phyloP scores from a whole-genome alignment of 1,140 invertebrate species.

The Drosophila obscura region DNA sequence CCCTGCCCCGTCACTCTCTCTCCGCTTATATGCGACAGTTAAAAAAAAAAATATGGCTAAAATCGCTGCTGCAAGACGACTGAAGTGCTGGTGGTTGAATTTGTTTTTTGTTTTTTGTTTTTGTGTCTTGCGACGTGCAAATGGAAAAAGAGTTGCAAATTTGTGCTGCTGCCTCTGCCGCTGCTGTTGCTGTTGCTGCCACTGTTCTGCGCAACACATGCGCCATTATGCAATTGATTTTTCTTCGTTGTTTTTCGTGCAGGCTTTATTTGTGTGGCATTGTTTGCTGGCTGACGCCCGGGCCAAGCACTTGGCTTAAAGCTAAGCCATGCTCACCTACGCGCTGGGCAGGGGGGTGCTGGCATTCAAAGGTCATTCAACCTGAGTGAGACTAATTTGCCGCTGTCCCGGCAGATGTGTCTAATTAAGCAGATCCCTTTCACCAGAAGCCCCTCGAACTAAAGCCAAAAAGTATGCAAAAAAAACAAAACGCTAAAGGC shows the following conservation, averaged over 20 bases:
- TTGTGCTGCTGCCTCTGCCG: conserved; percentile 31
- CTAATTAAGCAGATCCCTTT: conserved; percentile 66
- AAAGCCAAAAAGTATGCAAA: conserved; percentile 59
- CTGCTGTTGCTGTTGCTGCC: conserved; percentile 26
- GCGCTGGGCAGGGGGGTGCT: conserved; percentile 25
- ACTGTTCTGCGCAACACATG: conserved; percentile 74
- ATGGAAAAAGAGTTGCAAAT: conserved; percentile 77
- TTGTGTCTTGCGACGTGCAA: conserved; percentile 63
- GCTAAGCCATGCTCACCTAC: conserved; percentile 19
- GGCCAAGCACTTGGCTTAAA: conserved; percentile 8
- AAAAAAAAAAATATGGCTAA: conserved; percentile 67
- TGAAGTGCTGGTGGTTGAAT: conserved; percentile 71
- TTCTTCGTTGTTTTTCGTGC: conserved; percentile 58
- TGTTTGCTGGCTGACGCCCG: conserved; percentile 46
- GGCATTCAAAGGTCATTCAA: conserved; percentile 63
- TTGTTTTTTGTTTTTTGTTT: conserved; percentile 24
- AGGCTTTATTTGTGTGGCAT: conserved; percentile 46
- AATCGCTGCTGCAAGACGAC: conserved; percentile 62
- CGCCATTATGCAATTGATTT: conserved; percentile 83
- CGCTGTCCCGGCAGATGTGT: conserved; percentile 48
- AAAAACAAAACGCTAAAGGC: conserved; percentile 29
- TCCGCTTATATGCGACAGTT: conserved; percentile 56
- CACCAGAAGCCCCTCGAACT: conserved; percentile 26
- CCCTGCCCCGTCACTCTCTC: conserved; percentile 8
- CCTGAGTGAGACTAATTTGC: conserved; percentile 63